Evolutionary conservation across 2,113 vertebrate species (phyloP).

Genomic region (Oostethus manadensis): DNA sequence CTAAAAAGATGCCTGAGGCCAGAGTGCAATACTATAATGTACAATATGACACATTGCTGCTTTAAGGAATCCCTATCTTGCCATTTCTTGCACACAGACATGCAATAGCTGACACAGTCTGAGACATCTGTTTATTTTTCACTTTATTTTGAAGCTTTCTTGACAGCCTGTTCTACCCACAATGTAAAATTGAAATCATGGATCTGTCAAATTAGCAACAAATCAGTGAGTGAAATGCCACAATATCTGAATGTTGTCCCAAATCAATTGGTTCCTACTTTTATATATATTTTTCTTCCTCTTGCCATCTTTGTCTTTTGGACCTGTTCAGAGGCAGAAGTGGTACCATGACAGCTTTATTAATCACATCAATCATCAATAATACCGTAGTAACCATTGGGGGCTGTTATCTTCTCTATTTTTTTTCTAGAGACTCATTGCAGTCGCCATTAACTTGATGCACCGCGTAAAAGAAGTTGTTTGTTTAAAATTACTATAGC

Average conservation of each 20-base stretch:
- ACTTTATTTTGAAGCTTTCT: constrained; percentile 12
- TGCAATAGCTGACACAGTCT: constrained; percentile 19
- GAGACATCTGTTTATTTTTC: constrained; percentile 13
- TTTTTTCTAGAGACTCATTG: constrained; percentile 52
- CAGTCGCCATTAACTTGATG: constrained; percentile 48
- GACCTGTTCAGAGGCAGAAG: constrained; percentile 46
- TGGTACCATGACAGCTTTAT: constrained; percentile 68
- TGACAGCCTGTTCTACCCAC: not conserved
- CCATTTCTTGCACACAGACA: constrained; percentile 24
- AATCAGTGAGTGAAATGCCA: constrained; percentile 38
- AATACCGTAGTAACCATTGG: constrained; percentile 56
- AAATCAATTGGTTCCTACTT: constrained; percentile 29
- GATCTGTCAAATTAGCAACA: constrained; percentile 14
- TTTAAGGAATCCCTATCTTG: constrained; percentile 2
- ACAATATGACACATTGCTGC: too few species aligned
- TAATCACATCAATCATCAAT: constrained; percentile 75
- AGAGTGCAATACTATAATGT: not conserved
- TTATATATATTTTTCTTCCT: constrained; percentile 17
- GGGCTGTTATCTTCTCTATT: constrained; percentile 60
- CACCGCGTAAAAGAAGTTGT: constrained; percentile 32
- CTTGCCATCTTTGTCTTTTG: constrained; percentile 34
- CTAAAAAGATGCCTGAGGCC: too few species aligned
- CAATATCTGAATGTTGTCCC: constrained; percentile 43
- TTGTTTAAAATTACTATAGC: constrained; percentile 26
- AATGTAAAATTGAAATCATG: constrained; percentile 9